phyloP scores from a whole-genome alignment of 2,888 invertebrate species.

The Drosophila villosipedis region DNA sequence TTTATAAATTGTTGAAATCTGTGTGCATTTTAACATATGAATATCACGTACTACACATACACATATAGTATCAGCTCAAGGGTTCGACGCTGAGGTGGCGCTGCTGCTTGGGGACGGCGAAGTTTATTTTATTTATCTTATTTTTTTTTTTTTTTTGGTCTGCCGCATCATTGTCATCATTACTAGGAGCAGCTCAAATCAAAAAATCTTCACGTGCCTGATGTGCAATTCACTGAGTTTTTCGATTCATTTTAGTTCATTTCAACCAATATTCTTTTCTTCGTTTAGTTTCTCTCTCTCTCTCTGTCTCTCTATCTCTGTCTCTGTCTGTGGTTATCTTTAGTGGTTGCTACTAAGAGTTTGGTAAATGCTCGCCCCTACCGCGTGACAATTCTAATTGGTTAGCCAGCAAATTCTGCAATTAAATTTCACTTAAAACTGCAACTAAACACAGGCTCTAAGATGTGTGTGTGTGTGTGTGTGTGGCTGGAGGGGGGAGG shows the following conservation, averaged over 20 bases:
- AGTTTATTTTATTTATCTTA: neutral
- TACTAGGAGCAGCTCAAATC: slow-evolving; percentile 29
- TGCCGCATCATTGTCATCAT: slow-evolving; percentile 59
- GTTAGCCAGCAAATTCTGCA: slow-evolving; percentile 66
- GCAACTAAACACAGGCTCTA: slow-evolving; percentile 54
- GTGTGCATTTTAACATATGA: slow-evolving; percentile 76
- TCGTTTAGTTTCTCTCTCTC: neutral
- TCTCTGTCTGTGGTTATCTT: neutral
- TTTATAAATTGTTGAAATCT: slow-evolving; percentile 78
- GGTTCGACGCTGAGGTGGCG: neutral
- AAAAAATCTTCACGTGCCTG: slow-evolving; percentile 30
- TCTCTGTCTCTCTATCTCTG: neutral
- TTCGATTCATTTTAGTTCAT: neutral
- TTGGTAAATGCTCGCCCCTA: slow-evolving; percentile 37
- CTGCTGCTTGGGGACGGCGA: neutral
- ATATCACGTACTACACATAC: slow-evolving; percentile 59
- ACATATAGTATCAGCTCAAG: neutral
- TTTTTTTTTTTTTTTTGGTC: slow-evolving; percentile 20
- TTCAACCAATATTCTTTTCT: neutral
- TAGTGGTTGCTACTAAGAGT: slow-evolving; percentile 37
- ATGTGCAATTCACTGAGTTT: slow-evolving; percentile 38
- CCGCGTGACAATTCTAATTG: slow-evolving; percentile 50
- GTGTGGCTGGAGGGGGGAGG: neutral
- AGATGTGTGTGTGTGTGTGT: neutral
- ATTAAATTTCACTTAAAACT: slow-evolving; percentile 78